phyloP scores from a whole-genome alignment of 1,140 invertebrate species.

The Cherax destructor region DNA sequence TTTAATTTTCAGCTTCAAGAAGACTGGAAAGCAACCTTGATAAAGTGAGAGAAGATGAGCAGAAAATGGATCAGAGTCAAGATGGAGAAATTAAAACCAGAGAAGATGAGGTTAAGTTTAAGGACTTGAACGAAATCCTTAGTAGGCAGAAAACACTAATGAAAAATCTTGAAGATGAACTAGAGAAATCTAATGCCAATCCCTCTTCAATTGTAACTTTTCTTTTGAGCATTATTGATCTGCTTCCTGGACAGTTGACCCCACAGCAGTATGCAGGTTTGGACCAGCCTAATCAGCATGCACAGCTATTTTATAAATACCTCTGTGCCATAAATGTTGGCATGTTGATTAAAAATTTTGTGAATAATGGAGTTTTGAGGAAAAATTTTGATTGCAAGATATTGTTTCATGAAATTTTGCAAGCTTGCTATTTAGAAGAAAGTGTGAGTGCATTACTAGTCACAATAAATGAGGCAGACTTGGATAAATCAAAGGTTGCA shows the following conservation, averaged over 20 bases:
- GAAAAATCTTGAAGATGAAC: slow-evolving; percentile 13
- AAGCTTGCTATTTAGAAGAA: slow-evolving; percentile 66
- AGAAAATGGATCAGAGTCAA: neutral
- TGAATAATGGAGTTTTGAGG: slow-evolving; percentile 20
- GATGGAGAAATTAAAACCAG: neutral
- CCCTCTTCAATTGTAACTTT: neutral
- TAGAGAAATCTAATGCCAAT: slow-evolving; percentile 1
- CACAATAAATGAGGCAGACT: slow-evolving; percentile 14
- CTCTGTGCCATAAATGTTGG: slow-evolving; percentile 54
- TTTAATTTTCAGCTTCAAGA: slow-evolving; percentile 63
- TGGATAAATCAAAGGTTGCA: slow-evolving; percentile 25
- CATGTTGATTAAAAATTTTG: slow-evolving; percentile 40
- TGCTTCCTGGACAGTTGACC: slow-evolving; percentile 62
- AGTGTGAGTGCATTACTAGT: slow-evolving; percentile 46
- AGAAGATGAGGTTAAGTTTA: neutral
- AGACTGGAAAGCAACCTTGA: slow-evolving; percentile 25
- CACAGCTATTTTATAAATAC: slow-evolving; percentile 48
- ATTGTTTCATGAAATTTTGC: slow-evolving; percentile 45
- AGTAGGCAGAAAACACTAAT: slow-evolving; percentile 9
- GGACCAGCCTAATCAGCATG: slow-evolving; percentile 44
- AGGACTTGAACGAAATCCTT: neutral
- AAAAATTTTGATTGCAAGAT: slow-evolving; percentile 6
- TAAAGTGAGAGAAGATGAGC: slow-evolving; percentile 1
- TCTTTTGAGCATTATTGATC: slow-evolving; percentile 28
- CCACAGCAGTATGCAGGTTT: slow-evolving; percentile 68